Conservation (phyloP, 1,140 invertebrate genomes). For the Orius insidiosus region DNA sequence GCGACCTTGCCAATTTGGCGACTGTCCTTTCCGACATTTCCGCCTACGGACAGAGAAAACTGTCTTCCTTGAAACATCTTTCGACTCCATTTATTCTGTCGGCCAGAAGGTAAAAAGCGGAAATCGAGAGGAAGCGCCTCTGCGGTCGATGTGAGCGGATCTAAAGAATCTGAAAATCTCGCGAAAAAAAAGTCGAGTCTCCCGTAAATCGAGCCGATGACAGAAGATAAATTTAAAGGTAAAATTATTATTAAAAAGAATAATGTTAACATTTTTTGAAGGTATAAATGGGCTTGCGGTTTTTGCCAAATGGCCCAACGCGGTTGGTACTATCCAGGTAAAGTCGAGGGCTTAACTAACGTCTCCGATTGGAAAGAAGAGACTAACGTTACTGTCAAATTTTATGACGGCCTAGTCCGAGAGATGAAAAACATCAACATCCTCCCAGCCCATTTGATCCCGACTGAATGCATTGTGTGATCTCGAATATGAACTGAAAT, state of each 20-base stretch:
- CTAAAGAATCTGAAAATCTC: no score
- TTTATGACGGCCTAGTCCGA: constrained; percentile 14
- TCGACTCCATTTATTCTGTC: no score
- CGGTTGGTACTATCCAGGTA: constrained; percentile 16
- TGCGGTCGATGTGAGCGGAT: no score
- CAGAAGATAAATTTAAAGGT: not conserved
- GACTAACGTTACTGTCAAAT: constrained; percentile 15
- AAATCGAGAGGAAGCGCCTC: no score
- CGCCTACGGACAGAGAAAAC: no score
- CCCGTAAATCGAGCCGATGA: no score
- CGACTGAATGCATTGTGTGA: constrained; percentile 7
- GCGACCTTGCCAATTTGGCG: no score
- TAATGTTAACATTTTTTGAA: not conserved
- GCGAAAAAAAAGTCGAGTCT: no score
- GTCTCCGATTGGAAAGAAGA: constrained; percentile 5
- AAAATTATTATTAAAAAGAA: not conserved
- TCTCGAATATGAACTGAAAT: constrained; percentile 15
- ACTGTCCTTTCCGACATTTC: no score
- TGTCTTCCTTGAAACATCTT: no score
- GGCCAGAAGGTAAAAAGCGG: no score
- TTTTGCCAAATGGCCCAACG: constrained; percentile 17
- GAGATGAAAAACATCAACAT: constrained; percentile 17
- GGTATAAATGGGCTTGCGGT: constrained; percentile 14
- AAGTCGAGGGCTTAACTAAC: constrained; percentile 6
- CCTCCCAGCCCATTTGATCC: constrained; percentile 14